Evolutionary conservation across 1,140 invertebrate species (phyloP).

Genomic region (Linepithema humile): DNA sequence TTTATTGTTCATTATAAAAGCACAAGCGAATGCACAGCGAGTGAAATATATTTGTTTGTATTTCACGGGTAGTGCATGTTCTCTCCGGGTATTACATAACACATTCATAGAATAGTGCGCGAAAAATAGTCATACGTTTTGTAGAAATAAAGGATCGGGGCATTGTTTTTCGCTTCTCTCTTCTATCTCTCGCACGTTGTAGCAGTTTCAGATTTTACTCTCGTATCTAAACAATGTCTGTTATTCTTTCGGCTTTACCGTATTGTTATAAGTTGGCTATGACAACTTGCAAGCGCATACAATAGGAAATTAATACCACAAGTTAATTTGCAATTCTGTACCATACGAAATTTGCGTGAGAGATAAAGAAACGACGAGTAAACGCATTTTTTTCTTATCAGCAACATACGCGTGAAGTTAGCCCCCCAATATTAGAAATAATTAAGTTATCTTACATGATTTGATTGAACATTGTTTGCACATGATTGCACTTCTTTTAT

Average conservation of each 20-base stretch:
- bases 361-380: too few relatives aligned
- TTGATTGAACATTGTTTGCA: too few relatives aligned
- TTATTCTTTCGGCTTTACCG: background rate
- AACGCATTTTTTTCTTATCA: too few relatives aligned
- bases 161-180: conserved; percentile 25
- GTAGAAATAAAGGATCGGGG: conserved; percentile 28
- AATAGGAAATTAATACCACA: background rate
- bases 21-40: background rate
- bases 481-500: too few relatives aligned
- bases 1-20: background rate
- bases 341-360: background rate
- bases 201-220: conserved; percentile 17
- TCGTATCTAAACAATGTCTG: conserved; percentile 6
- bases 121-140: conserved; percentile 20
- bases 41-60: conserved; percentile 25
- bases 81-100: background rate
- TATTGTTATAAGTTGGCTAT: background rate
- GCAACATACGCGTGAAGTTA: too few relatives aligned
- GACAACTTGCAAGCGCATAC: background rate
- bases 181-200: background rate
- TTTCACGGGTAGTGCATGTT: background rate
- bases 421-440: too few relatives aligned
- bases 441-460: too few relatives aligned
- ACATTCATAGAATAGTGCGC: background rate
- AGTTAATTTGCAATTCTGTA: background rate